phyloP scores from a whole-genome alignment of 2,797 vertebrate species.

The Semaprochilodus insignis region DNA sequence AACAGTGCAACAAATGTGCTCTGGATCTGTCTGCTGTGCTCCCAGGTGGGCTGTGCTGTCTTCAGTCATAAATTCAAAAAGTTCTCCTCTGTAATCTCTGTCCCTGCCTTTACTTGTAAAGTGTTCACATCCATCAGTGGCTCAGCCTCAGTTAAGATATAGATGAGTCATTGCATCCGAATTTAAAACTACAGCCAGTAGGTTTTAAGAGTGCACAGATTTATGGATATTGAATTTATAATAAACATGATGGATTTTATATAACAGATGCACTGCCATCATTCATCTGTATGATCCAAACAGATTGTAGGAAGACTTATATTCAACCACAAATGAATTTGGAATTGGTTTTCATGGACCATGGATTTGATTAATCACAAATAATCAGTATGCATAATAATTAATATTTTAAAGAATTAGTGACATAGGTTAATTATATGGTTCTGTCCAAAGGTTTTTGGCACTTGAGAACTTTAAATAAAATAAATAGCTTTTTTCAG shows the following conservation, averaged over 20 bases:
- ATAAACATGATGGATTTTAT: background rate
- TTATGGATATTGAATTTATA: background rate
- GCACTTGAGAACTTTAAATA: too few relatives aligned
- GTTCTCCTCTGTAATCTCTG: slow-evolving; percentile 30
- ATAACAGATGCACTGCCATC: background rate
- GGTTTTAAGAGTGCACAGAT: background rate
- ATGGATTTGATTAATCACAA: background rate
- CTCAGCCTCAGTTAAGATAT: slow-evolving; percentile 19
- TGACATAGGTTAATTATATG: too few relatives aligned
- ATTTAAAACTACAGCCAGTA: background rate
- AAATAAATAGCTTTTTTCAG: too few relatives aligned
- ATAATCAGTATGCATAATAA: background rate
- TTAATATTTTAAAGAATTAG: too few relatives aligned
- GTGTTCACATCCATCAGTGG: slow-evolving; percentile 43
- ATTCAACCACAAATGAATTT: too few relatives aligned
- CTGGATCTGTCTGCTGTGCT: slow-evolving; percentile 69
- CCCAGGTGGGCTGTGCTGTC: slow-evolving; percentile 75
- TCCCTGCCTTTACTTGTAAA: slow-evolving; percentile 22
- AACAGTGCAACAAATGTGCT: slow-evolving; percentile 83
- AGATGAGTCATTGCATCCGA: background rate
- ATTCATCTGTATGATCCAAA: background rate
- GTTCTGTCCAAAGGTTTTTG: too few relatives aligned
- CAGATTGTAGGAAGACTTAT: background rate
- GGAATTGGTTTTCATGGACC: background rate
- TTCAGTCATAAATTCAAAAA: slow-evolving; percentile 74